Conservation (phyloP, 1,140 invertebrate species). For the Apis dorsata region DNA sequence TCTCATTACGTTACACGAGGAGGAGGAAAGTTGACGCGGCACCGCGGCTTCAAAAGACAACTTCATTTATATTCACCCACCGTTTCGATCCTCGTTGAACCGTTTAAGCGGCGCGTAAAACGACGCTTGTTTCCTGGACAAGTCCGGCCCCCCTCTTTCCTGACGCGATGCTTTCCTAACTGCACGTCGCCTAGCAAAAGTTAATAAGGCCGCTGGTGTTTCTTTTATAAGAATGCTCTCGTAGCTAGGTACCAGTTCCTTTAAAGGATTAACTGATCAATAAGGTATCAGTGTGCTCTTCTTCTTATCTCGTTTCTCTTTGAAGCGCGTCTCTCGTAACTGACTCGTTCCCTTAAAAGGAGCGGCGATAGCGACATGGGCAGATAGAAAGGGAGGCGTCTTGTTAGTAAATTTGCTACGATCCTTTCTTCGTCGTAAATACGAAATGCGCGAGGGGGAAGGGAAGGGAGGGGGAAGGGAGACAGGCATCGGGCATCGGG, state of each 20-base stretch:
- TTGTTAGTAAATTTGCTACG: conserved; percentile 16
- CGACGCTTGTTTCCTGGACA: conserved; percentile 28
- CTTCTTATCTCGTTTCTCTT: conserved; percentile 18
- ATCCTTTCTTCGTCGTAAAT: neutral
- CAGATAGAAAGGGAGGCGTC: neutral
- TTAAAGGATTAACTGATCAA: conserved; percentile 47
- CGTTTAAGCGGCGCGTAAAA: conserved; percentile 52
- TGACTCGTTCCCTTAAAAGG: conserved; percentile 29
- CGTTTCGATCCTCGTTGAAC: conserved; percentile 31
- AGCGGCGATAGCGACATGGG: neutral
- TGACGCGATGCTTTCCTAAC: conserved; percentile 4
- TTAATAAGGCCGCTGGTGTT: conserved; percentile 28
- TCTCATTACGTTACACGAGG: conserved; percentile 50
- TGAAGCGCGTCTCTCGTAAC: neutral
- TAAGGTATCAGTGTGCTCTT: conserved; percentile 14
- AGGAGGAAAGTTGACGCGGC: conserved; percentile 11
- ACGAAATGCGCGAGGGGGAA: neutral
- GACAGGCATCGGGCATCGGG: neutral
- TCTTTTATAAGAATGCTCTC: neutral
- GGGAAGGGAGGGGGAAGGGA: no score
- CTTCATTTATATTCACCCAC: conserved; percentile 54
- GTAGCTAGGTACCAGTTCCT: conserved; percentile 2
- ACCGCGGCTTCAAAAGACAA: conserved; percentile 41
- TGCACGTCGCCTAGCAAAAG: conserved; percentile 12
- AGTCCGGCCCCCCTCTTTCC: neutral